Conservation (phyloP, 2,888 invertebrate genomes). For the Eupelmus urozonus region DNA sequence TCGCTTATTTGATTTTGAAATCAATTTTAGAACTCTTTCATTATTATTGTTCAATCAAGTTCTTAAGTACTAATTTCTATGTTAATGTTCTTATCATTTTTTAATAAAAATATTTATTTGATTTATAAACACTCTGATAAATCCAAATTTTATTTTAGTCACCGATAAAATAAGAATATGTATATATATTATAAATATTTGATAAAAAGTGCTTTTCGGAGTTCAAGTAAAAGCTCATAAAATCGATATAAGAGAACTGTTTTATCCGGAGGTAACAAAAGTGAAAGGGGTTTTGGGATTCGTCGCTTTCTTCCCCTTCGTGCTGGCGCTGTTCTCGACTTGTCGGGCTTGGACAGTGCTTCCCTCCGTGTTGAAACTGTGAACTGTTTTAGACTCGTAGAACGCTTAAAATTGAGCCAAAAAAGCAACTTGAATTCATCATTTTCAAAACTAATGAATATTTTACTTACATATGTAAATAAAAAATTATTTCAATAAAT, state of each 20-base stretch:
- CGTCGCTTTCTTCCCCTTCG: conserved; percentile 65
- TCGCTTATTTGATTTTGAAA: too few relatives aligned
- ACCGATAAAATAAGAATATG: too few relatives aligned
- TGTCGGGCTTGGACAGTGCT: conserved; percentile 67
- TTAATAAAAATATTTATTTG: too few relatives aligned
- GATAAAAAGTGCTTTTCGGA: background rate
- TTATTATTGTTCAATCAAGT: too few relatives aligned
- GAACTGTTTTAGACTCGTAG: conserved; percentile 60
- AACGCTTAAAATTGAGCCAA: background rate
- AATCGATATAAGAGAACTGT: conserved; percentile 64
- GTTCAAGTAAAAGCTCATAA: conserved; percentile 7
- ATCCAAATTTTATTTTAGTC: too few relatives aligned
- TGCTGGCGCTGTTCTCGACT: conserved; percentile 70
- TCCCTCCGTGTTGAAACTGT: conserved; percentile 66
- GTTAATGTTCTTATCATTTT: too few relatives aligned
- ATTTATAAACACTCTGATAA: too few relatives aligned
- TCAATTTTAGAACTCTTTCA: too few relatives aligned
- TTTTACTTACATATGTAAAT: too few relatives aligned
- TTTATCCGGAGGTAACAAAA: conserved; percentile 70
- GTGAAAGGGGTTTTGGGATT: conserved; percentile 68
- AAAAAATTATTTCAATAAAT: too few relatives aligned
- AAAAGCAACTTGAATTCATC: background rate
- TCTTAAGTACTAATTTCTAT: too few relatives aligned
- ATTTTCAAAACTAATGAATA: background rate
- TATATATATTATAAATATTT: background rate